Evolutionary conservation across 53 echinoderm and acorn worm genomes (phyloP).

Genomic region (Arbacia lixula): DNA sequence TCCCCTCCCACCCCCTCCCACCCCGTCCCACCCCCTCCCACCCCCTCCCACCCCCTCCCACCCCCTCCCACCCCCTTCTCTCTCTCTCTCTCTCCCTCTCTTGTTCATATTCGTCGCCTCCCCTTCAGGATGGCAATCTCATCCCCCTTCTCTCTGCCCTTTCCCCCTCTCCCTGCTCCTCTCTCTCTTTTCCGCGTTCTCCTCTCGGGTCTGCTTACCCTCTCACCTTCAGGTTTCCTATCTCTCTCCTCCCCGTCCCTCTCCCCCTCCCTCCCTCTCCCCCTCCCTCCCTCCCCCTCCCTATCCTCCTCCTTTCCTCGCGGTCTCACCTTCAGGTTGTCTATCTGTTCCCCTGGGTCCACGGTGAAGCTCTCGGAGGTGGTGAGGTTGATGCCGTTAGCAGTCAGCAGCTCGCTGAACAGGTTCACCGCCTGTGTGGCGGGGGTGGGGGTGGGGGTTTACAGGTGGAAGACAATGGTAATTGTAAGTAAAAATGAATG

Average conservation of each 20-base stretch:
- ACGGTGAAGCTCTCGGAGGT: conserved; percentile 87
- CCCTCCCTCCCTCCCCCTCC: too few relatives aligned
- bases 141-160: neutral
- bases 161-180: neutral
- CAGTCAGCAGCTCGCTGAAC: conserved; percentile 67
- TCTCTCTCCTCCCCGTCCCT: neutral
- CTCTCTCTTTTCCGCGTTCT: neutral
- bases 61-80: neutral
- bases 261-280: neutral
- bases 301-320: neutral
- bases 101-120: too few relatives aligned
- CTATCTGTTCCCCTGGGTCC: conserved; percentile 73
- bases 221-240: neutral
- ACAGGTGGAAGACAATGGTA: too few relatives aligned
- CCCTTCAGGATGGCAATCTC: too few relatives aligned
- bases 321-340: conserved; percentile 73
- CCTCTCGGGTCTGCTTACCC: neutral
- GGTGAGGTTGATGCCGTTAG: conserved; percentile 63
- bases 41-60: neutral
- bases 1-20: neutral
- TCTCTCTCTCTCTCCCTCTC: neutral
- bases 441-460: neutral
- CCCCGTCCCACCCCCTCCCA: neutral
- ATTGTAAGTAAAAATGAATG: too few relatives aligned
- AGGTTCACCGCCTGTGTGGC: conserved; percentile 72